Evolutionary conservation across 2,113 vertebrate species (phyloP).

Genomic region (Epinephelus moara): DNA sequence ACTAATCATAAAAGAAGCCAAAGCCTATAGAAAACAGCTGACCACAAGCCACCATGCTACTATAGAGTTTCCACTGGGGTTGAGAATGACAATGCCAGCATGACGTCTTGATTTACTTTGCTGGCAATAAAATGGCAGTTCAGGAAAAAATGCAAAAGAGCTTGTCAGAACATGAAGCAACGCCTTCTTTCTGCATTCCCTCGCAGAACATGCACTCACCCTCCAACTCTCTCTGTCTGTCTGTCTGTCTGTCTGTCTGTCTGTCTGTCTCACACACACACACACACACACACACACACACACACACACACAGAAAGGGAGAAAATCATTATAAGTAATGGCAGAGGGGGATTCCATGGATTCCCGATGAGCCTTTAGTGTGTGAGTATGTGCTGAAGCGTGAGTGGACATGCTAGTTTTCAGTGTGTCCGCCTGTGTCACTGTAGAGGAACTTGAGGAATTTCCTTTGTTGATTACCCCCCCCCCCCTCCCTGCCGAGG

Average conservation of each 20-base stretch:
- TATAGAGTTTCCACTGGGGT: neutral
- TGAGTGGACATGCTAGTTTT: constrained; percentile 70
- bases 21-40: constrained; percentile 6
- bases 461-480: constrained; percentile 79
- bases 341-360: constrained; percentile 61
- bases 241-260: neutral
- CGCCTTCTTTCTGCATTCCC: constrained; percentile 29
- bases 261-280: neutral
- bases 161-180: constrained; percentile 60
- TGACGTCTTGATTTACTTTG: constrained; percentile 20
- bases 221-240: neutral
- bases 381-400: constrained; percentile 50
- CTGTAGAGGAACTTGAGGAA: constrained; percentile 82
- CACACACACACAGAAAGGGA: constrained; percentile 11
- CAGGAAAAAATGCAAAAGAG: constrained; percentile 27
- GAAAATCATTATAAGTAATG: constrained; percentile 41
- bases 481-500: neutral
- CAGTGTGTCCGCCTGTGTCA: constrained; percentile 71
- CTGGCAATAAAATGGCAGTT: constrained; percentile 30
- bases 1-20: neutral
- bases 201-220: constrained; percentile 24
- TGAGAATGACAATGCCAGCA: constrained; percentile 19
- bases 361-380: constrained; percentile 64
- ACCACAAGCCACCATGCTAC: neutral
- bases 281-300: neutral